Conservation (phyloP, 1,140 invertebrate genomes). For the Papilio dardanus region DNA sequence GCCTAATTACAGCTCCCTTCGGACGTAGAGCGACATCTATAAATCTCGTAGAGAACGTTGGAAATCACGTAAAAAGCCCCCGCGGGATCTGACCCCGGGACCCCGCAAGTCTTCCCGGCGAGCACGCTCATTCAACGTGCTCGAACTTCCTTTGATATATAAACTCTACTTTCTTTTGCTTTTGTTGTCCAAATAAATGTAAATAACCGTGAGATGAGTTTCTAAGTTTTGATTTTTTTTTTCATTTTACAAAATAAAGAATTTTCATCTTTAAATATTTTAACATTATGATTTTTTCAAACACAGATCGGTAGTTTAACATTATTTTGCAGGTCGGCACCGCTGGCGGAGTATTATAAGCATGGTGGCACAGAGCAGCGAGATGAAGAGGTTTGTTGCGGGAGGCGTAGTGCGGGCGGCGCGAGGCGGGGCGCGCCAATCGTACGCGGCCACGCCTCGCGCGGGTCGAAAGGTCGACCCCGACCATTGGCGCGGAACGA, state of each 20-base stretch:
- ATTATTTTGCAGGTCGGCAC: neutral
- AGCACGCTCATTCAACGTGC: slow-evolving; percentile 32
- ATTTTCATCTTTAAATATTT: too few species aligned
- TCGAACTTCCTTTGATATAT: slow-evolving; percentile 21
- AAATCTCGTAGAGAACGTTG: slow-evolving; percentile 59
- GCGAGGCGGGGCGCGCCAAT: slow-evolving; percentile 68
- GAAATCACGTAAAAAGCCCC: slow-evolving; percentile 65
- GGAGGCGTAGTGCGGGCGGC: slow-evolving; percentile 56
- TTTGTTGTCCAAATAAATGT: neutral
- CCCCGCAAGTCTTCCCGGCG: slow-evolving; percentile 42
- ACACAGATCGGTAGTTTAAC: neutral
- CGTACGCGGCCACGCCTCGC: slow-evolving; percentile 74
- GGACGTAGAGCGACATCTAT: slow-evolving; percentile 55
- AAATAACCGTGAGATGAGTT: neutral
- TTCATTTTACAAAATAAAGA: too few species aligned
- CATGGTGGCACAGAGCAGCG: neutral
- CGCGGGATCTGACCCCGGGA: slow-evolving; percentile 59
- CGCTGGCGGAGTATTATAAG: neutral
- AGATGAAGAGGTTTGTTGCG: slow-evolving; percentile 39
- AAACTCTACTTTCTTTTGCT: neutral
- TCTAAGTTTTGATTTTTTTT: neutral
- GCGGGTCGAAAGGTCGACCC: slow-evolving; percentile 76
- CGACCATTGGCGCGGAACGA: slow-evolving; percentile 61
- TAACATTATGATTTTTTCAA: neutral
- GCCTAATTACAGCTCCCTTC: slow-evolving; percentile 70